Evolutionary conservation across 2,113 vertebrate species (phyloP).

Genomic region (Nymphicus hollandicus): DNA sequence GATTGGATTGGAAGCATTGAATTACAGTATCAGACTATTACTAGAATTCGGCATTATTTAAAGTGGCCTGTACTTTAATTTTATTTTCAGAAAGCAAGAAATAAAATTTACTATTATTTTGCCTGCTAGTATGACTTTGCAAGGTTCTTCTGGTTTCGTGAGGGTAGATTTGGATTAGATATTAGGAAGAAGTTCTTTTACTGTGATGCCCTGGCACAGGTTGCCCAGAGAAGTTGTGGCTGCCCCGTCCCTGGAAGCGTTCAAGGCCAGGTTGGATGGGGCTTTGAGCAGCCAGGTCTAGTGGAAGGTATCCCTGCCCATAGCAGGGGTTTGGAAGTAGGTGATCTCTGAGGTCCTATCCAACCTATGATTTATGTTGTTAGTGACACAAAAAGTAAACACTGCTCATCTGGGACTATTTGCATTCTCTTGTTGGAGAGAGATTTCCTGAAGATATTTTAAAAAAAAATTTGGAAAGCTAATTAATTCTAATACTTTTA

Average conservation of each 20-base stretch:
- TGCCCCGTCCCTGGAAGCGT: neutral
- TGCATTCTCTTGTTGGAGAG: neutral
- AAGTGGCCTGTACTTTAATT: neutral
- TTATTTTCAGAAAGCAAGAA: neutral
- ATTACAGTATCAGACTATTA: neutral
- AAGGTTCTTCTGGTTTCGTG: neutral
- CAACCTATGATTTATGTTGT: neutral
- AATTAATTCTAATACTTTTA: neutral
- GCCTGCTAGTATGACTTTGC: neutral
- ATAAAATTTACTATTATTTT: neutral
- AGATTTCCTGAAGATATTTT: neutral
- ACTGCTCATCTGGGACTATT: neutral
- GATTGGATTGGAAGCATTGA: too few relatives aligned
- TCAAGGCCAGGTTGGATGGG: neutral
- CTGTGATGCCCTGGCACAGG: neutral
- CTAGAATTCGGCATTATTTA: neutral
- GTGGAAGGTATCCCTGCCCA: neutral
- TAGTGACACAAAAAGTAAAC: neutral
- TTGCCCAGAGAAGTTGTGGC: neutral
- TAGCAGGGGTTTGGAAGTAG: neutral
- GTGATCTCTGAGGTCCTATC: neutral
- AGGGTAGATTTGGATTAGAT: neutral
- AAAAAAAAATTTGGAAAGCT: neutral
- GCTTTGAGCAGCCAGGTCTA: neutral
- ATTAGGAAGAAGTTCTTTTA: neutral